Evolutionary conservation across 2,888 invertebrate species (phyloP), one percentile per base, ranked within the genome.

Genomic region (Papilio gigon): DNA sequence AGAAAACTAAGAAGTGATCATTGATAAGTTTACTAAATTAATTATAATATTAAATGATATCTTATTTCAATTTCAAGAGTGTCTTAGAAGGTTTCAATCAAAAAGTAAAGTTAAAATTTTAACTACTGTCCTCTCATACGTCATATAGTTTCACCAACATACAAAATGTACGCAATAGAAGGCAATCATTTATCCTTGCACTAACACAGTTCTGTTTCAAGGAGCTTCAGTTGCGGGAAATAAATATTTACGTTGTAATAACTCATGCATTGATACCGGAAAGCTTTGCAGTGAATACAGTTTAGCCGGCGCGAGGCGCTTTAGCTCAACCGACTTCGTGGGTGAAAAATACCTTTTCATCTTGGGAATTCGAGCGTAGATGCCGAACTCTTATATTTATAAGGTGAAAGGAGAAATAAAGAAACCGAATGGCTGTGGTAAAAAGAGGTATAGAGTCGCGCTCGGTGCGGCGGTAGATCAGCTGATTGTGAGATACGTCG

Each of bases 311-410:
- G 78, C 73, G 76, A 73, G 76, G 78, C 75, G 79, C 75, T 77
- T 74, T 77, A 78, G 78, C 79, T 78, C 77, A 77, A 74, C 77
- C 75, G 77, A 78, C 80, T 81, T 77, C 79, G 77, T 78, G 82
- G 82, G 86, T 87, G 88, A 87, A 89, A 90, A 89, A 90, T 88
- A 87, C 84, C 85, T 84, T 86, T 89, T 88, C 85, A 89, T 87
- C 90, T 88, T 83, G 89, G 89, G 89, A 90, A 89, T 91, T 88
- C 87, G 85, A 82, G 84, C 80, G 80, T 80, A 85, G 84, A 85
- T 87, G 84, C 86, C 87, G 83, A 89, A 88, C 87, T 88, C 87
- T 85, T 89, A 87, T 89, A 89, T 89, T 89, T 89, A 89, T 90
- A 89, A 84, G 86, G 84, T 80, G 84, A 82, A 86, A 84, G 80